Conservation (phyloP, 2,797 vertebrate species). For the Myiothlypis coronata region DNA sequence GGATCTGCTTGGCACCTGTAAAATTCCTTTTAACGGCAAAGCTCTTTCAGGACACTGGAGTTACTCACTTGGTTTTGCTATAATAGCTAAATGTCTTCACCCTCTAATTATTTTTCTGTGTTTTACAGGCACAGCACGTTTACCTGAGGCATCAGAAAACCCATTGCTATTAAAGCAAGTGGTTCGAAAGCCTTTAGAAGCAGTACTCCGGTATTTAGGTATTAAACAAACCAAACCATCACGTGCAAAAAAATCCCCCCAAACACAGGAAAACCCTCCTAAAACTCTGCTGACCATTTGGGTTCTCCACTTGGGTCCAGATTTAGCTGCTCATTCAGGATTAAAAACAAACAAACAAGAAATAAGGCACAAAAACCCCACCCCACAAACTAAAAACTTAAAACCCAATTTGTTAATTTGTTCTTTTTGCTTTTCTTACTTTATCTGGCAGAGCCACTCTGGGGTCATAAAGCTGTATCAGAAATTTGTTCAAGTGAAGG, state of each 20-base stretch:
- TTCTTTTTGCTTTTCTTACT: neutral
- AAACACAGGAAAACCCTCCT: neutral
- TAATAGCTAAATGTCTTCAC: neutral
- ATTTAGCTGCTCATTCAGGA: neutral
- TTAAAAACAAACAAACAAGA: neutral
- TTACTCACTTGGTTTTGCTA: neutral
- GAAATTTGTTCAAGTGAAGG: neutral
- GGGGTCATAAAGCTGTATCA: neutral
- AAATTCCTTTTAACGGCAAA: neutral
- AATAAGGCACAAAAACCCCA: neutral
- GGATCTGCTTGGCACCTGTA: neutral
- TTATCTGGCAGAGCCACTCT: neutral
- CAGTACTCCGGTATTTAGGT: constrained; percentile 95
- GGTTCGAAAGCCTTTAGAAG: constrained; percentile 94
- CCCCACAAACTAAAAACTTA: neutral
- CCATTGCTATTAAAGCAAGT: constrained; percentile 85
- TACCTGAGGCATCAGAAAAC: constrained; percentile 88
- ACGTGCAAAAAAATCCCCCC: neutral
- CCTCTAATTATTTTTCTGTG: constrained; percentile 18
- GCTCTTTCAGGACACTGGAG: neutral
- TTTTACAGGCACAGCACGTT: constrained; percentile 85
- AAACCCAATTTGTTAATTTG: neutral
- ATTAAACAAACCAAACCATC: neutral
- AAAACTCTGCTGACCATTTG: neutral
- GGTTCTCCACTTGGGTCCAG: neutral